Evolutionary conservation across 2,888 invertebrate genomes (phyloP), one percentile per base, ranked within the genome.

Genomic region (Scaeva pyrastri): DNA sequence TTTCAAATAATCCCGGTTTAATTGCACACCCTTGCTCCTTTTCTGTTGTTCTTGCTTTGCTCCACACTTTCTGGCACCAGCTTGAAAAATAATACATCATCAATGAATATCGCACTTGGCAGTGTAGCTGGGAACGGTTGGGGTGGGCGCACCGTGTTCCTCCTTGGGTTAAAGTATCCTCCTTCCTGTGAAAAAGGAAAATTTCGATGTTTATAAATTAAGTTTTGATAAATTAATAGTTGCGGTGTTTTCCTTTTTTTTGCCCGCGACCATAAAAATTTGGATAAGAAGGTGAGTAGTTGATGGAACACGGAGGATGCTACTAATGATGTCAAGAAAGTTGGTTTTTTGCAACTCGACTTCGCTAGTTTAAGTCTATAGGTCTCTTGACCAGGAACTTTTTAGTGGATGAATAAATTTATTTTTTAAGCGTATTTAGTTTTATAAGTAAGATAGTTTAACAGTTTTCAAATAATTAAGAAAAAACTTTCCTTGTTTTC

Each of bases 221-320:
- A 80, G 76, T 76, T 84, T 85, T 85, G 84, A 85, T 80, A 80
- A 85, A 84, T 84, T 75, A 75, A 75, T 72, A 84, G 79, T 75
- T 71, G 45, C 66, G 75, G 64, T 75, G 66, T 78, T 75, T 75
- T 80, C 79, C 83, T 60, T 68, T 23, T 58, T 11, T 39, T 16
- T 31, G 68, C 23, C n/a, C 2, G 14, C 19, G 5, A 6, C n/a
- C 16, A 16, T 55, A 70, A 31, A 31, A 31, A 31, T 31, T 45
- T 16, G 23, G n/a, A 52, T 14, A 0, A 14, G 1, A 21, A n/a
- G 45, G 21, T 50, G 41, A 48, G 19, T 45, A 45, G 19, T 36
- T 14, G 11, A 26, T 26, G 12, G 31, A 31, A 31, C n/a, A n/a
- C n/a, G n/a, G 16, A 14, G 39, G 60, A 64, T 16, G 76, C 23